A percentile compares a stretch with the other conserved stretches of the same genome.
These are phyloP conservation scores for Tichodroma muraria DNA, from an alignment of 2,113 vertebrate genomes.

Conservation along the genomic window DNA sequence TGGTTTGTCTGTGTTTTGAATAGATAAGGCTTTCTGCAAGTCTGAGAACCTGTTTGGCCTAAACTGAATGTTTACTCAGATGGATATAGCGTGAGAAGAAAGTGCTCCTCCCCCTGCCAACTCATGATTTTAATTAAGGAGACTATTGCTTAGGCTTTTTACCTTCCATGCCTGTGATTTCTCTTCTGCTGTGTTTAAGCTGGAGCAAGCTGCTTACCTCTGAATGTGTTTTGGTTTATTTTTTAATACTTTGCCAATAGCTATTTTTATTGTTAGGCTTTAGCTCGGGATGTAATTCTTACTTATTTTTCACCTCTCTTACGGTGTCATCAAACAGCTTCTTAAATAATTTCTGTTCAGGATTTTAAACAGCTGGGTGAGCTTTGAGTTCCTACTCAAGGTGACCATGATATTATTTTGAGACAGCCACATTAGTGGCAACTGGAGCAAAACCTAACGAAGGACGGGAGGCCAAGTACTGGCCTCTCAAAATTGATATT, in stretches of 20 bases:
- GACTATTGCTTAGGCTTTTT: not conserved
- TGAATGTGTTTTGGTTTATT: not conserved
- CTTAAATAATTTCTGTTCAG: not conserved
- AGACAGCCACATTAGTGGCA: not conserved
- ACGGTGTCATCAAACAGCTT: not conserved
- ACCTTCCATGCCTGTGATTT: not conserved
- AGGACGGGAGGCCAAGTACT: not conserved
- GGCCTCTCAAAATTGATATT: not conserved
- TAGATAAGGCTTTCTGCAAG: not conserved
- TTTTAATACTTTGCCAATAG: not conserved
- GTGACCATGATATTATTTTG: not conserved
- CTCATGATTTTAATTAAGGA: not conserved
- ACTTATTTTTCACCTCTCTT: not conserved
- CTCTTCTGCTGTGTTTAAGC: not conserved
- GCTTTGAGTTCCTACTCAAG: not conserved
- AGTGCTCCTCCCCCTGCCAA: not conserved
- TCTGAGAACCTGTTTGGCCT: not conserved
- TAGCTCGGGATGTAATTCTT: not conserved
- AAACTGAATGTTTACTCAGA: not conserved
- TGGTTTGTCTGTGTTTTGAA: conserved; percentile 8
- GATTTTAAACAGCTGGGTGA: not conserved
- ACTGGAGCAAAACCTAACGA: fast-evolving
- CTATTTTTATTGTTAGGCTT: not conserved
- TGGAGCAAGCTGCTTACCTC: not conserved
- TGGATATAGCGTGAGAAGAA: not conserved